Conservation (phyloP, 2,888 invertebrate species). For the Diabrotica balteata region DNA sequence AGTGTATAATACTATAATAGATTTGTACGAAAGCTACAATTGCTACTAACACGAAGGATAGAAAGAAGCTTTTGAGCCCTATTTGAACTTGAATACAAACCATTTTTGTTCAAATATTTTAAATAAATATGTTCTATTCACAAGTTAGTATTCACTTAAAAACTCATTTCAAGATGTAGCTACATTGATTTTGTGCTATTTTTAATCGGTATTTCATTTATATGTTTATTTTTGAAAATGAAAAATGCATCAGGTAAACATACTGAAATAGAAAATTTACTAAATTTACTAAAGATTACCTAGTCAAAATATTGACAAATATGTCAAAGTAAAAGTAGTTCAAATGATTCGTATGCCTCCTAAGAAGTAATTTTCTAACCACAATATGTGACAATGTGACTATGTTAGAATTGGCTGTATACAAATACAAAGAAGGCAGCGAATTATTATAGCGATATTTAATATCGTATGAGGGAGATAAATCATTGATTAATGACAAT, state of each 20-base stretch:
- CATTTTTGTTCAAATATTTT: conserved; percentile 12
- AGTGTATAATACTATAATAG: conserved; percentile 35
- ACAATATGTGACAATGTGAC: too few relatives aligned
- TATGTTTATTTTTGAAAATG: neutral
- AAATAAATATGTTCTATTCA: too few relatives aligned
- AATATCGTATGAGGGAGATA: too few relatives aligned
- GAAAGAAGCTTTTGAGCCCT: conserved; percentile 40
- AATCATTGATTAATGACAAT: too few relatives aligned
- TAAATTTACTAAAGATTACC: neutral
- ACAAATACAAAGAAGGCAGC: too few relatives aligned
- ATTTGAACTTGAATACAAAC: conserved; percentile 41
- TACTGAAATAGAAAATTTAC: neutral
- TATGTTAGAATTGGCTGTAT: too few relatives aligned
- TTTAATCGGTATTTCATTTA: neutral
- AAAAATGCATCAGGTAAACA: neutral
- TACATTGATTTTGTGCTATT: conserved; percentile 14
- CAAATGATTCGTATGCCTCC: neutral
- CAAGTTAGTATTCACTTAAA: too few relatives aligned
- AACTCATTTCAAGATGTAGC: too few relatives aligned
- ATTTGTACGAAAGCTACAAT: conserved; percentile 40
- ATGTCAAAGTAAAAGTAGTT: conserved; percentile 2
- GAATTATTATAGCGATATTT: too few relatives aligned
- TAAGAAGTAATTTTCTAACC: neutral
- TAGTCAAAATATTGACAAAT: neutral
- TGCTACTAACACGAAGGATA: conserved; percentile 40